Percentiles rank a stretch among this genome's conserved stretches.
Evolutionary conservation across 2,888 invertebrate species (phyloP).

Genomic region (Calliopum simillimum): DNA sequence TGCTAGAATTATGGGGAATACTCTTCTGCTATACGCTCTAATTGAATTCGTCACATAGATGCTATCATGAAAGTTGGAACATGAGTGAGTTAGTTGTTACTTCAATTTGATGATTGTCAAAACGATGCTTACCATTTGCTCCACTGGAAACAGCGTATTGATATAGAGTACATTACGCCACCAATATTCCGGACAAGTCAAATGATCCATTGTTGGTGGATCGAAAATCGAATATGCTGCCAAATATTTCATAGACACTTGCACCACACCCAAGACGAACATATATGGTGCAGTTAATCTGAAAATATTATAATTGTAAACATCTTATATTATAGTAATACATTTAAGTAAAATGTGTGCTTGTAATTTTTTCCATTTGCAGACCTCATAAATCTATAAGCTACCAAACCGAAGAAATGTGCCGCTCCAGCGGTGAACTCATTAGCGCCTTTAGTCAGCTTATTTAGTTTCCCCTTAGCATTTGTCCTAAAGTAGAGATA

Average conservation of each 20-base stretch:
- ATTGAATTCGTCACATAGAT: no score
- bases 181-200: slow-evolving; percentile 87
- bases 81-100: no score
- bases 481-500: slow-evolving; percentile 86
- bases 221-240: slow-evolving; percentile 85
- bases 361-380: slow-evolving; percentile 11
- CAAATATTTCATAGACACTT: slow-evolving; percentile 90
- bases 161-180: slow-evolving; percentile 90
- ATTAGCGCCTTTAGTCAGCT: slow-evolving; percentile 74
- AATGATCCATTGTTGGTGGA: slow-evolving; percentile 83
- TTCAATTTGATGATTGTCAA: no score
- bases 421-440: slow-evolving; percentile 74
- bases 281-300: slow-evolving; percentile 85
- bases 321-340: background rate
- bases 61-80: no score
- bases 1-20: no score
- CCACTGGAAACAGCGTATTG: slow-evolving; percentile 85
- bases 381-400: slow-evolving; percentile 82
- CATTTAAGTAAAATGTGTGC: background rate
- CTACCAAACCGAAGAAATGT: slow-evolving; percentile 81
- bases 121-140: slow-evolving; percentile 87
- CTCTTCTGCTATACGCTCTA: no score
- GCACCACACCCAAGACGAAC: slow-evolving; percentile 84
- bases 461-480: slow-evolving; percentile 78
- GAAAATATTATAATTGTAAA: slow-evolving; percentile 48